Evolutionary conservation across 1,140 invertebrate genomes (phyloP).

Genomic region (Zeugodacus cucurbitae): DNA sequence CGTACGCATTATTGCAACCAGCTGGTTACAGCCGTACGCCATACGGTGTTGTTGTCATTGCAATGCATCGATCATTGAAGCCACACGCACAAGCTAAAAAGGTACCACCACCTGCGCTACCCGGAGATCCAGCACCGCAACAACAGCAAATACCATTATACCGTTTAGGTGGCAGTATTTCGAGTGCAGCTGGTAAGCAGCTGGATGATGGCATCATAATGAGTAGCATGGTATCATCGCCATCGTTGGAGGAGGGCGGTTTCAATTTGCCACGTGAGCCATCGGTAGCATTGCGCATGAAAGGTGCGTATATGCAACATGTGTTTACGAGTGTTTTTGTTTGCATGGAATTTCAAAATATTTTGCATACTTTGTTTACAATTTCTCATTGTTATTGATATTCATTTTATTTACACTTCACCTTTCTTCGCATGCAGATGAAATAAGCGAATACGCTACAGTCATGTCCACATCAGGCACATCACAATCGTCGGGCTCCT

Average conservation of each 20-base stretch:
- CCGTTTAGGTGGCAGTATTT: conserved; percentile 73
- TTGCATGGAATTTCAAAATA: not conserved
- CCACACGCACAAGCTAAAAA: conserved; percentile 78
- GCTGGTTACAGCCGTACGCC: conserved; percentile 15
- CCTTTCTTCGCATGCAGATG: conserved; percentile 7
- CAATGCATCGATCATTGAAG: conserved; percentile 79
- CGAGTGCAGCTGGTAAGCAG: conserved; percentile 73
- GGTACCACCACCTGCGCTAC: conserved; percentile 84
- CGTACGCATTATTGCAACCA: conserved; percentile 2
- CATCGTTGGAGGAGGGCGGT: conserved; percentile 64
- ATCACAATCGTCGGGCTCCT: conserved; percentile 25
- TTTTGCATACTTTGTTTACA: not conserved
- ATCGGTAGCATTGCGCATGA: conserved; percentile 60
- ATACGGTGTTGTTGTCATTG: conserved; percentile 8
- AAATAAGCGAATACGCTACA: conserved; percentile 43
- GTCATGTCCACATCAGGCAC: conserved; percentile 44
- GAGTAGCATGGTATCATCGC: conserved; percentile 66
- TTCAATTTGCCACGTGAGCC: conserved; percentile 64
- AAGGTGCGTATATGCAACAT: conserved; percentile 48
- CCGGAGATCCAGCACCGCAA: conserved; percentile 71
- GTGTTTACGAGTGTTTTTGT: not conserved
- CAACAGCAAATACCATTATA: conserved; percentile 71
- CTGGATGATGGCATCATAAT: conserved; percentile 56
- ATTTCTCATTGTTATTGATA: not conserved
- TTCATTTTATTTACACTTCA: not conserved